phyloP scores from a whole-genome alignment of 2,113 vertebrate species.

The Plecotus auritus region DNA sequence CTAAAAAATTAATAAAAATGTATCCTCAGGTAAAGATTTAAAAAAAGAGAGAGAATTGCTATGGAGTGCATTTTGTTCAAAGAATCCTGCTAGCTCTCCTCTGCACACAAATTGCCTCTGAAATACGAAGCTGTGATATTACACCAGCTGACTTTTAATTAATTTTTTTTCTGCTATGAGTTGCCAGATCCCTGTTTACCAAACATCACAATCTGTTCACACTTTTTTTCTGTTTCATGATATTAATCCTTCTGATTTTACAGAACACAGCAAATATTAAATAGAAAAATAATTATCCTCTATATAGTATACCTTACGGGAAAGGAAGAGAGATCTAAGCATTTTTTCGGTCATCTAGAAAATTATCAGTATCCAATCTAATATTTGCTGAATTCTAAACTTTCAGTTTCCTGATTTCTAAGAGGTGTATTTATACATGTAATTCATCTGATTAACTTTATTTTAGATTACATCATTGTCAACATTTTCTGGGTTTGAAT shows the following conservation, averaged over 20 bases:
- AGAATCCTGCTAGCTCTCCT: background rate
- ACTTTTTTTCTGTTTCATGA: background rate
- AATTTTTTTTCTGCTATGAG: background rate
- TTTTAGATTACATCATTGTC: background rate
- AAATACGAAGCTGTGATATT: constrained; percentile 29
- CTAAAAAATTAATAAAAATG: background rate
- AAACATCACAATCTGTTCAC: background rate
- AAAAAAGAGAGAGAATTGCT: background rate
- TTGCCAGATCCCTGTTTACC: background rate
- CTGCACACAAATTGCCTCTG: background rate
- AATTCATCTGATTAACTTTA: background rate
- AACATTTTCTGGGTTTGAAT: constrained; percentile 19
- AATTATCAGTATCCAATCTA: background rate
- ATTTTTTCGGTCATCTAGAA: background rate
- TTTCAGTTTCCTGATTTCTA: background rate
- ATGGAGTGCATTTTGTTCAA: constrained; percentile 39
- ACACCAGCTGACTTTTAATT: background rate
- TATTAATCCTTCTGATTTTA: background rate
- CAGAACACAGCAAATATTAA: background rate
- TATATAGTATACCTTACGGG: background rate
- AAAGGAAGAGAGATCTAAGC: background rate
- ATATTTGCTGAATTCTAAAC: background rate
- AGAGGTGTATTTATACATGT: background rate
- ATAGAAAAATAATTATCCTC: background rate
- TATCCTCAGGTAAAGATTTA: background rate